Percentiles rank a stretch among this genome's conserved stretches.
These are phyloP conservation scores for honey bee (Apis mellifera) DNA, from an alignment of 1,140 invertebrate genomes.

Conservation along the genomic window DNA sequence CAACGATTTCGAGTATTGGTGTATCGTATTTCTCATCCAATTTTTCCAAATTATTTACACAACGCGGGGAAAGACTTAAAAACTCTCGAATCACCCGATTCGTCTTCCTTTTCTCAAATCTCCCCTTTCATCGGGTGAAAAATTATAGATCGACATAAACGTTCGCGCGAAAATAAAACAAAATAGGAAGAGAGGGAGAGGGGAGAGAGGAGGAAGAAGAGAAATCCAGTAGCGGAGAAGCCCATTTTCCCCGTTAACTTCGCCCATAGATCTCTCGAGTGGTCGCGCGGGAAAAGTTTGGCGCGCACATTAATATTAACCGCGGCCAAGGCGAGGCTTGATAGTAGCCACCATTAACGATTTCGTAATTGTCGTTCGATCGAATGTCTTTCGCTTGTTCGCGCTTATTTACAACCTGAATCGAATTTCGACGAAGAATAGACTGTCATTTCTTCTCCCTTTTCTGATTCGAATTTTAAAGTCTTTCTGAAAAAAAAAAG, in stretches of 20 bases:
- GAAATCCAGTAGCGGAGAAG: background rate
- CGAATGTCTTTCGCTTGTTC: conserved; percentile 65
- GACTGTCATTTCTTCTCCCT: too few species aligned
- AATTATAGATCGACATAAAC: too few species aligned
- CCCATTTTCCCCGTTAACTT: conserved; percentile 9
- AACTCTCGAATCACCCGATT: too few species aligned
- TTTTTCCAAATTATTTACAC: too few species aligned
- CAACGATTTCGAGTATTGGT: too few species aligned
- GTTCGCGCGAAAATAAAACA: background rate
- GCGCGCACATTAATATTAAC: conserved; percentile 17
- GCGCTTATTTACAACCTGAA: conserved; percentile 76
- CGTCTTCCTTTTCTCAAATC: too few species aligned
- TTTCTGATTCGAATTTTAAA: too few species aligned
- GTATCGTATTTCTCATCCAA: too few species aligned
- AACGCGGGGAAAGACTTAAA: too few species aligned
- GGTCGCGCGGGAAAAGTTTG: conserved; percentile 12
- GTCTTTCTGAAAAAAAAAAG: background rate
- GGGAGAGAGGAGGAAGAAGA: too few species aligned
- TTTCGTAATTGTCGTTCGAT: conserved; percentile 73
- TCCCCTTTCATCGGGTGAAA: too few species aligned
- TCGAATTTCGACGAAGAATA: conserved; percentile 57
- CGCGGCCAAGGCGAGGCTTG: background rate
- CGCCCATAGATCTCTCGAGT: background rate
- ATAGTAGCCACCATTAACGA: conserved; percentile 53
- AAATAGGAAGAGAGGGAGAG: too few species aligned